Conservation (phyloP, 2,113 vertebrate species). For the Sigmodon hispidus region DNA sequence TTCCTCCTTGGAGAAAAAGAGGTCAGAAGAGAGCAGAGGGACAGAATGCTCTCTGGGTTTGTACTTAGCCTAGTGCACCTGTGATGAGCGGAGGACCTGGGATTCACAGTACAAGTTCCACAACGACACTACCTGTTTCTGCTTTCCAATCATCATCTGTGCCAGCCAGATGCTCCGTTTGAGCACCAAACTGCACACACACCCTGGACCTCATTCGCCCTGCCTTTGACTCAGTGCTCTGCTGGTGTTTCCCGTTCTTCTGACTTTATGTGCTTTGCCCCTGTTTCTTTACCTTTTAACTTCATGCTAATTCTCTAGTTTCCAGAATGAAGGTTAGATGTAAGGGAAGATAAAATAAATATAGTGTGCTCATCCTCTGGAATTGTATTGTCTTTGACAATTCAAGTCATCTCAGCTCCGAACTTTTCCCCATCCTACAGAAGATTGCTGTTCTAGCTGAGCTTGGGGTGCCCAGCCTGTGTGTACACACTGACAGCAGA, state of each 20-base stretch:
- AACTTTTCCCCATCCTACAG: neutral
- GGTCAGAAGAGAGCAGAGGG: no score
- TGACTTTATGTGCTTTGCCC: neutral
- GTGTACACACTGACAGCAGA: no score
- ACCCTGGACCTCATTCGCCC: no score
- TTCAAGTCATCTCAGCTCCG: neutral
- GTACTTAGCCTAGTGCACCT: no score
- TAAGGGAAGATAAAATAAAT: neutral
- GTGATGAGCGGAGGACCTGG: no score
- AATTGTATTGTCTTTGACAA: neutral
- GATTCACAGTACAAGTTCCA: no score
- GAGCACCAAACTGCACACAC: no score
- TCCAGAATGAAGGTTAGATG: neutral
- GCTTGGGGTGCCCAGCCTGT: neutral
- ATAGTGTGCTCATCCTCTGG: neutral
- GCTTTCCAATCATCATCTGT: no score
- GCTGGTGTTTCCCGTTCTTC: neutral
- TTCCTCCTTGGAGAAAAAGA: neutral
- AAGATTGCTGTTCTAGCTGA: neutral
- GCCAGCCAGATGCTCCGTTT: neutral
- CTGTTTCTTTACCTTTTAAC: neutral
- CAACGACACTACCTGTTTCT: no score
- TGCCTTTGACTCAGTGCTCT: neutral
- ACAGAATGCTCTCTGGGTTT: no score
- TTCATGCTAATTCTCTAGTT: neutral